Base-by-base conservation (phyloP, 1,140 invertebrate genomes). In the Oreohelix idahoensis region DNA sequence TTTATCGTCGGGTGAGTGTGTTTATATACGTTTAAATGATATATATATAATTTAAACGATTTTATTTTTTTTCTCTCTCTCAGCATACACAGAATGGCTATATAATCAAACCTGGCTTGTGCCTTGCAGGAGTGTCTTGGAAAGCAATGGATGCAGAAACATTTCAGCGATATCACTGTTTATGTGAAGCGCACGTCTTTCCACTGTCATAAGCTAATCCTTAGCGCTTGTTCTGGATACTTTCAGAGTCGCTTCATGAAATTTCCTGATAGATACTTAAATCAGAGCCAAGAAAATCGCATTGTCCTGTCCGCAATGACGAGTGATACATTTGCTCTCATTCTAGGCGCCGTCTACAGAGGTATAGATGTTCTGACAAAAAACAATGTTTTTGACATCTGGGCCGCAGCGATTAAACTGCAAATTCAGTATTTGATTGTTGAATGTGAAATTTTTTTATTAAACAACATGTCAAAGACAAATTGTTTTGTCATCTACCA, bases 361-460 rank as follows among this genome's bases (percentile, higher is more conserved):
- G 75, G 75, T 8, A 8, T 53, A 5, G 42, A 58, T 36, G 29
- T 29, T 45, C 20, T 77, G 29, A 77, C 75, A 32, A n/a, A 77
- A 58, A 45, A 77, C 8, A 77, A 77, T 58, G 15, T 77, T 26
- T 8, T 58, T 29, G 75, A 77, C 20, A 45, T 77, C 2, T 49
- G 51, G 75, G 17, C 13, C 32, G 45, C 75, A 10, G 36, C 75
- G 0, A 20, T 42, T 49, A 10, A n/a, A 11, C 71, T 74, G 2
- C 38, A 49, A 26, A 39, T 74, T 42, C 1, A 0, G 20, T 36
- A 32, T 36, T 20, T 77, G 29, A 53, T 77, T 49, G 2, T 53
- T 1, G 45, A 77, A 36, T 77, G 75, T 77, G 71, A 73, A 26
- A n/a, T 5, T 42, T 73, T 42, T 73, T 8, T 45, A 2, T 11